These are phyloP conservation scores for Papilio xuthus DNA, from an alignment of 1,140 invertebrate species.

Conservation along the genomic window DNA sequence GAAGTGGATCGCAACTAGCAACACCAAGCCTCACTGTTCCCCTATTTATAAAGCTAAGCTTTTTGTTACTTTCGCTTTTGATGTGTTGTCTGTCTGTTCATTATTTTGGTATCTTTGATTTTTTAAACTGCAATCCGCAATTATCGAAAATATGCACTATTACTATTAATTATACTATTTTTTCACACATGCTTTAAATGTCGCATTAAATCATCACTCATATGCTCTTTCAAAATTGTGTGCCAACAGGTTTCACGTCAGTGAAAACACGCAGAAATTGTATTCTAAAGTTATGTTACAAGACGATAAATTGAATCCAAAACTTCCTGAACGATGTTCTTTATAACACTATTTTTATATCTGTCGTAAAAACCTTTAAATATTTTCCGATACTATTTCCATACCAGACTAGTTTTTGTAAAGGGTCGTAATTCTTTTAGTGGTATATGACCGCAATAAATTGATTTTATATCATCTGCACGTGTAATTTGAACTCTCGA, in stretches of 20 bases:
- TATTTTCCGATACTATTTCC: background rate
- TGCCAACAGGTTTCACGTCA: too few relatives aligned
- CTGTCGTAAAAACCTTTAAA: background rate
- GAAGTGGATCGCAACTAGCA: background rate
- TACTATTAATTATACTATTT: background rate
- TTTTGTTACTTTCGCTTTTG: conserved; percentile 36
- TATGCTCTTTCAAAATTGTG: too few relatives aligned
- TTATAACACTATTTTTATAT: background rate
- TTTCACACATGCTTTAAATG: background rate
- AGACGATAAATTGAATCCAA: background rate
- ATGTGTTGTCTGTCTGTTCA: background rate
- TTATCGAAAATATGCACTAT: background rate
- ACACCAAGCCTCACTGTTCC: conserved; percentile 16
- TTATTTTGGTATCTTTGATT: background rate
- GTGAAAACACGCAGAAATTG: too few relatives aligned
- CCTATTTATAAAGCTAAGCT: conserved; percentile 20
- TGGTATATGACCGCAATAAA: conserved; percentile 1
- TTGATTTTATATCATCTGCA: background rate
- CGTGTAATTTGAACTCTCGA: background rate
- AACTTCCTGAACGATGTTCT: background rate
- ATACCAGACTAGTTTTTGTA: background rate
- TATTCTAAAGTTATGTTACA: background rate
- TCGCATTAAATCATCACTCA: too few relatives aligned
- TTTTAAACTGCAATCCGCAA: background rate
- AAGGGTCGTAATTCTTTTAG: conserved; percentile 13